These are phyloP conservation scores for Eucriotettix oculatus DNA, from an alignment of 2,888 invertebrate genomes.

Conservation along the genomic window DNA sequence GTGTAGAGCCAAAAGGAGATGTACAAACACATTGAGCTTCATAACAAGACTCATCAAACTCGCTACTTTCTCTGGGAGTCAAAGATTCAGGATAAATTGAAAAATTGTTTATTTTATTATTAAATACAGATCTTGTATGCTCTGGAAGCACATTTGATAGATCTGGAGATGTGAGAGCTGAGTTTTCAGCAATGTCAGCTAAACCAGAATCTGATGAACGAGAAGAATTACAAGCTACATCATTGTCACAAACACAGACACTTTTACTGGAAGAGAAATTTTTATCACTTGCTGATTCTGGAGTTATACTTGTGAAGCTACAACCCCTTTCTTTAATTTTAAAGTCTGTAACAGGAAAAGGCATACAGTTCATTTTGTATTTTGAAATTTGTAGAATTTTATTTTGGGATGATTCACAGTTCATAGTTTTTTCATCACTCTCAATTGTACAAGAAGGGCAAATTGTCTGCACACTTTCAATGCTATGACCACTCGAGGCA, in stretches of 20 bases:
- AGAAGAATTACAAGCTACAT: constrained; percentile 12
- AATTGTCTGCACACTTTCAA: constrained; percentile 17
- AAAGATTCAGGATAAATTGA: constrained; percentile 1
- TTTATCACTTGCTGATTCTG: background rate
- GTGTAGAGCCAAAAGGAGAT: constrained; percentile 56
- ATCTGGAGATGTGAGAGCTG: constrained; percentile 43
- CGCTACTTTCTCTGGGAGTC: constrained; percentile 4
- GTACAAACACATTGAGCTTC: constrained; percentile 55
- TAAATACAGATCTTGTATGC: constrained; percentile 19
- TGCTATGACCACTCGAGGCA: constrained; percentile 19
- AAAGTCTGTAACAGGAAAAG: background rate
- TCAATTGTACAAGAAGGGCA: background rate
- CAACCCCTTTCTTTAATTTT: background rate
- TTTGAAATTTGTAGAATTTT: background rate
- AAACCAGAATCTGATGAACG: constrained; percentile 61
- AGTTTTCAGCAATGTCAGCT: constrained; percentile 39
- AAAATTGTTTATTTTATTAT: constrained; percentile 5
- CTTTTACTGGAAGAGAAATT: background rate
- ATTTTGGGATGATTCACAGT: background rate
- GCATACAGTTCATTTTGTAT: background rate
- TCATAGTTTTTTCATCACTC: background rate
- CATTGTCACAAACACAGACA: constrained; percentile 5
- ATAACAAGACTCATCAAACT: constrained; percentile 31
- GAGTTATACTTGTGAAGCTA: background rate
- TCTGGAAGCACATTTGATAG: constrained; percentile 30